These are phyloP conservation scores for Drosophila aff. DNA, from an alignment of 1,140 invertebrate species.

Conservation along the genomic window DNA sequence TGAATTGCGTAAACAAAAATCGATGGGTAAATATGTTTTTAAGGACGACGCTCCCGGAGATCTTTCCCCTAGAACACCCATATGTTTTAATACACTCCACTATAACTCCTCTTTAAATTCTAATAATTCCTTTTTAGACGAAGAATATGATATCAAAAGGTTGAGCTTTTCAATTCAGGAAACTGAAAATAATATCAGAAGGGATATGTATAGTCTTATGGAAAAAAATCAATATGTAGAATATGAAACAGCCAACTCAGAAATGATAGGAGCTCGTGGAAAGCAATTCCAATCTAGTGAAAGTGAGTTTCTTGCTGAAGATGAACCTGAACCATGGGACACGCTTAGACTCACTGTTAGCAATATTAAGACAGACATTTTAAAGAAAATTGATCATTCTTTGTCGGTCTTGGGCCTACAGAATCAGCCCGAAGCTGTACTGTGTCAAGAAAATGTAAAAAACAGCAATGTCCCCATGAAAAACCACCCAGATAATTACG, in stretches of 20 bases:
- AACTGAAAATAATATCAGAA: background rate
- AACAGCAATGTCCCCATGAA: too few species aligned
- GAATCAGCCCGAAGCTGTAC: too few species aligned
- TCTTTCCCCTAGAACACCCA: background rate
- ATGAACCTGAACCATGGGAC: background rate
- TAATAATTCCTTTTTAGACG: background rate
- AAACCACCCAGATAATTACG: background rate
- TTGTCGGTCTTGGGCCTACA: background rate
- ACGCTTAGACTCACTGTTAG: conserved; percentile 2
- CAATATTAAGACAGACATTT: conserved; percentile 3
- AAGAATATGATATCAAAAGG: background rate
- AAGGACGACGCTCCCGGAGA: too few species aligned
- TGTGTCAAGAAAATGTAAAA: too few species aligned
- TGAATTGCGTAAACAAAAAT: background rate
- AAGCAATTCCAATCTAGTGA: background rate
- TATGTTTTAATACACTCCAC: background rate
- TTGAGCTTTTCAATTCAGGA: background rate
- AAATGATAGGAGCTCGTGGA: too few species aligned
- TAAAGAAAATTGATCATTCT: conserved; percentile 1
- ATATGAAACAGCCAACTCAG: background rate
- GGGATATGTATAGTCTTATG: background rate
- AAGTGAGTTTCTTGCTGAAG: background rate
- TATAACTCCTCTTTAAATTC: background rate
- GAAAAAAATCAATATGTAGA: background rate
- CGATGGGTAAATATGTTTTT: background rate